Evolutionary conservation across 2,888 invertebrate species (phyloP).

Genomic region (Diarsia rubi): DNA sequence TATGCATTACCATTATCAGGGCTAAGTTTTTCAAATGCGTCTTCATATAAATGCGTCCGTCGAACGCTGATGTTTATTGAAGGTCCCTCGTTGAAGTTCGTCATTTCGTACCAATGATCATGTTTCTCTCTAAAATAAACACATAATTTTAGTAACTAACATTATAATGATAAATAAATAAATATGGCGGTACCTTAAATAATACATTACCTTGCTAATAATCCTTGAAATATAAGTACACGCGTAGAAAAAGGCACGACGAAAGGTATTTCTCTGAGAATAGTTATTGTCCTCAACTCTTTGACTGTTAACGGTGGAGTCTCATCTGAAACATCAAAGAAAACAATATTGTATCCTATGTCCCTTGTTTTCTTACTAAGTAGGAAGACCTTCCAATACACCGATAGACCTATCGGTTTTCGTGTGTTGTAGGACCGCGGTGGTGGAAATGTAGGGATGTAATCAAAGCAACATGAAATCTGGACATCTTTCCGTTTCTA

Average conservation of each 20-base stretch:
- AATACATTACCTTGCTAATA: slow-evolving; percentile 86
- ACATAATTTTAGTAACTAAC: background rate
- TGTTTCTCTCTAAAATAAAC: slow-evolving; percentile 90
- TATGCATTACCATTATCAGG: slow-evolving; percentile 94
- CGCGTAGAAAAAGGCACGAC: slow-evolving; percentile 97
- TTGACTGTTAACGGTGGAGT: slow-evolving; percentile 96
- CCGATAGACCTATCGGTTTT: background rate
- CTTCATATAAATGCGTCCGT: slow-evolving; percentile 98
- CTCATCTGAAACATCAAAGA: slow-evolving; percentile 90
- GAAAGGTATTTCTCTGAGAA: slow-evolving; percentile 98
- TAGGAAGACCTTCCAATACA: too few relatives aligned
- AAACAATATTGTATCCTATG: background rate
- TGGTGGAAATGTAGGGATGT: background rate
- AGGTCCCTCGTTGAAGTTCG: slow-evolving; percentile 94
- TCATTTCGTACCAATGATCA: slow-evolving; percentile 94
- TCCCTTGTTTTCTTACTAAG: background rate
- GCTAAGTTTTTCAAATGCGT: slow-evolving; percentile 98
- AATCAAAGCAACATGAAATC: background rate
- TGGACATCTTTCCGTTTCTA: background rate
- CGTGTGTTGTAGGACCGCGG: background rate
- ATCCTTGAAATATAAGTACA: slow-evolving; percentile 95
- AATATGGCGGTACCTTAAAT: background rate
- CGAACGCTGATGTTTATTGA: slow-evolving; percentile 94
- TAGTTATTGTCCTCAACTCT: slow-evolving; percentile 96
- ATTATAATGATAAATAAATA: background rate